Conservation (phyloP, 2,888 invertebrate species). For the Glyphotaelius pellucidus region DNA sequence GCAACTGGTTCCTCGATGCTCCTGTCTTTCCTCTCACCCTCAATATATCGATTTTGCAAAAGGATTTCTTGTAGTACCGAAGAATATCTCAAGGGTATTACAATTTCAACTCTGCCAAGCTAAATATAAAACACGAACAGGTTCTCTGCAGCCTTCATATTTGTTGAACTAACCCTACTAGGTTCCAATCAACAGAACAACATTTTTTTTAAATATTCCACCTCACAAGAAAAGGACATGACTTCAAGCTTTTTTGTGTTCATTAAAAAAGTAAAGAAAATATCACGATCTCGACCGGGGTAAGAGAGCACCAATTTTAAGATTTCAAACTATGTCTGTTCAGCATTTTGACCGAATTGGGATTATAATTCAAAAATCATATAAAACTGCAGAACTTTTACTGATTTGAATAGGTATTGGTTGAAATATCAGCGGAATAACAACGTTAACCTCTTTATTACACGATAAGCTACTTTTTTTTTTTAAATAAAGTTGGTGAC, state of each 20-base stretch:
- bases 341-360: not conserved
- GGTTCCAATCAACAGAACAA: not conserved
- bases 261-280: not conserved
- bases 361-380: not conserved
- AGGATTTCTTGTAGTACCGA: no score
- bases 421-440: not conserved
- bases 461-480: not conserved
- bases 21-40: not conserved
- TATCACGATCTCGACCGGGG: not conserved
- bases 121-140: not conserved
- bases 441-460: not conserved
- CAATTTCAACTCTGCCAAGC: not conserved
- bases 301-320: not conserved
- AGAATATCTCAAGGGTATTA: no score
- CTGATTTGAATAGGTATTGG: not conserved
- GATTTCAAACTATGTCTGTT: not conserved
- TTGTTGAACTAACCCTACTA: not conserved
- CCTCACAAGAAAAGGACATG: not conserved
- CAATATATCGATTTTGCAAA: no score
- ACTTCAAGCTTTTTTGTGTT: not conserved
- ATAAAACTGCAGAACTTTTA: not conserved
- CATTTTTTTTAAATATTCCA: not conserved
- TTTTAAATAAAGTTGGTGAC: not conserved
- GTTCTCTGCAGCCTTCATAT: not conserved
- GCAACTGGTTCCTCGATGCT: not conserved